Evolutionary conservation across 2,888 invertebrate species (phyloP), one percentile per base, ranked within the genome.

Genomic region (Caenorhabditis macrosperma): DNA sequence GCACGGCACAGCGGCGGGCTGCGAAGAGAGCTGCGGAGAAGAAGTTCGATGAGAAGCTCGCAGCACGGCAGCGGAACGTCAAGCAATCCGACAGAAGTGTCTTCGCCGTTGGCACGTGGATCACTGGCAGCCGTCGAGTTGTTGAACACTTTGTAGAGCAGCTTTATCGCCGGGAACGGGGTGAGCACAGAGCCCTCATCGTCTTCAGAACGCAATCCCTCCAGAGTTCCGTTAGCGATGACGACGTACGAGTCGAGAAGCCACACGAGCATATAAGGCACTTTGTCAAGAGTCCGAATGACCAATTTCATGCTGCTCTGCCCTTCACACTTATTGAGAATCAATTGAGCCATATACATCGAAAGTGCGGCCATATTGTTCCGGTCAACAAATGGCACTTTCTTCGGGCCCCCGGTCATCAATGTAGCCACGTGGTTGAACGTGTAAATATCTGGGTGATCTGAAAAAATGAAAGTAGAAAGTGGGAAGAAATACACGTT

Each of bases 141-240:
- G 54, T 89, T 87, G 82, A 87, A 88, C 17, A 88, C 81, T 77
- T 89, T 89, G 78, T 86, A 89, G 30, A 89, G 81, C 59, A 89
- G 71, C 75, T 89, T 89, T 20, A 89, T 71, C 2, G 86, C 87
- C 0, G 88, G 87, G 67, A 84, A 86, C 6, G 89, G 85, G 12
- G 44, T 50, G n/a, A 72, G 60, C 15, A 75, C 48, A 10, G 78
- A 54, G 26, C 75, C 76, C 1, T 76, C 61, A 10, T 60, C 74
- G 0, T 81, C 76, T 57, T 71, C 76, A 1, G 30, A 35, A 1
- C 48, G 54, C 20, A 79, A 59, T 44, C 67, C 72, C 17, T 55
- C 69, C 20, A 75, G 59, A 3, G 30, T 38, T 33, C 78, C 75
- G 12, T 54, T 72, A 3, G 77, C 67, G 12, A 63, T 67, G 2